These are phyloP conservation scores for Fragum whitleyi DNA, from an alignment of 2,888 invertebrate species.

Conservation along the genomic window DNA sequence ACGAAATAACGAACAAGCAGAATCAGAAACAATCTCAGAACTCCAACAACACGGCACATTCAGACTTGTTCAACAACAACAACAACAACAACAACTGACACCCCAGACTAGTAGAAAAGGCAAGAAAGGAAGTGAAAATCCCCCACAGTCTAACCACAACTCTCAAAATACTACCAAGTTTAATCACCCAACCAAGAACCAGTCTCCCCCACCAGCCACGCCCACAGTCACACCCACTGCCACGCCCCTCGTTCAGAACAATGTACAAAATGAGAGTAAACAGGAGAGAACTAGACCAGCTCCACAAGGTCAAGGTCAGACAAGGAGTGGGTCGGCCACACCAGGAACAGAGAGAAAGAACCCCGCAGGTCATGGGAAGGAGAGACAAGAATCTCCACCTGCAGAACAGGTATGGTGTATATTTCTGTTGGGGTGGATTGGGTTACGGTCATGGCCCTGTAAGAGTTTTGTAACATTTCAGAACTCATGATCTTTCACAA, in stretches of 20 bases:
- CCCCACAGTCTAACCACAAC: constrained; percentile 12
- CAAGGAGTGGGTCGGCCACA: constrained; percentile 47
- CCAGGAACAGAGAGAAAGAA: constrained; percentile 27
- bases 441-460: too few species aligned
- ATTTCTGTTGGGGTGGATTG: too few species aligned
- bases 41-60: constrained; percentile 15
- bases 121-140: constrained; percentile 24
- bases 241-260: constrained; percentile 26
- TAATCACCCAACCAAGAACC: neutral
- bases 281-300: constrained; percentile 49
- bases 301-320: constrained; percentile 69
- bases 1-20: constrained; percentile 24
- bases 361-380: constrained; percentile 43
- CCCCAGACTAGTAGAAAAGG: constrained; percentile 20
- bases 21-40: constrained; percentile 15
- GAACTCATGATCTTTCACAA: too few species aligned
- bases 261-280: constrained; percentile 35
- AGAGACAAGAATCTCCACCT: constrained; percentile 58
- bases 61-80: constrained; percentile 11
- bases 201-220: constrained; percentile 3
- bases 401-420: constrained; percentile 65
- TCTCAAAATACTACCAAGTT: neutral
- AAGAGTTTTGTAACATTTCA: too few species aligned
- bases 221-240: neutral
- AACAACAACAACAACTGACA: constrained; percentile 25